A percentile compares a stretch with the other conserved stretches of the same genome.
Evolutionary conservation across 2,797 vertebrate species (phyloP).

Genomic region (Melanotaenia parkinsoni): DNA sequence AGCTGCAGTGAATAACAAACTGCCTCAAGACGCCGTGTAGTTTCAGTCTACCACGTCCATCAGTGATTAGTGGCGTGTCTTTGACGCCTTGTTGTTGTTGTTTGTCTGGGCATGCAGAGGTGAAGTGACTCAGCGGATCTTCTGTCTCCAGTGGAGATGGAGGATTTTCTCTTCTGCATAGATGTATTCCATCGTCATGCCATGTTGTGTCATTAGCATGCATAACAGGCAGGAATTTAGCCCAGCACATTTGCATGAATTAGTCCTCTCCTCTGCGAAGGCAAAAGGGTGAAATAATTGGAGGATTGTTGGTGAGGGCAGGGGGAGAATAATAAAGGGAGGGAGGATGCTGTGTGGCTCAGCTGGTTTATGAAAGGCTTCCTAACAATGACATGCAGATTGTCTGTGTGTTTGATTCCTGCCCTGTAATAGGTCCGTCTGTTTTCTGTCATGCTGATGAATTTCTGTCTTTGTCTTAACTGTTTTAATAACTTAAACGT

Average conservation of each 20-base stretch:
- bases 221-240: slow-evolving; percentile 79
- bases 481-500: no score
- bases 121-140: slow-evolving; percentile 78
- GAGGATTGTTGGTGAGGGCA: slow-evolving; percentile 4
- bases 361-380: slow-evolving; percentile 65
- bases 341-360: slow-evolving; percentile 32
- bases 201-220: slow-evolving; percentile 74
- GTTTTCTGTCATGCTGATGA: no score
- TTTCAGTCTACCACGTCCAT: slow-evolving; percentile 36
- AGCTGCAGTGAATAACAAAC: neutral
- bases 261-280: slow-evolving; percentile 64
- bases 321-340: slow-evolving; percentile 4
- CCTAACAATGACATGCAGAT: slow-evolving; percentile 53
- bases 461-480: no score
- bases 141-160: slow-evolving; percentile 37
- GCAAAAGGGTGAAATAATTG: slow-evolving; percentile 55
- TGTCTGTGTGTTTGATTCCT: slow-evolving; percentile 87
- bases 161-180: slow-evolving; percentile 32
- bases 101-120: slow-evolving; percentile 30
- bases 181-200: slow-evolving; percentile 64
- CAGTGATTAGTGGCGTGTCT: neutral
- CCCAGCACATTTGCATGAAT: slow-evolving; percentile 76
- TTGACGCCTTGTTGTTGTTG: no score
- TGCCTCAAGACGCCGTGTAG: slow-evolving; percentile 16
- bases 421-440: slow-evolving; percentile 35